A percentile compares a stretch with the other conserved stretches of the same genome.
Conservation (phyloP, 2,888 invertebrate genomes). For the Cataglyphis cursor region DNA sequence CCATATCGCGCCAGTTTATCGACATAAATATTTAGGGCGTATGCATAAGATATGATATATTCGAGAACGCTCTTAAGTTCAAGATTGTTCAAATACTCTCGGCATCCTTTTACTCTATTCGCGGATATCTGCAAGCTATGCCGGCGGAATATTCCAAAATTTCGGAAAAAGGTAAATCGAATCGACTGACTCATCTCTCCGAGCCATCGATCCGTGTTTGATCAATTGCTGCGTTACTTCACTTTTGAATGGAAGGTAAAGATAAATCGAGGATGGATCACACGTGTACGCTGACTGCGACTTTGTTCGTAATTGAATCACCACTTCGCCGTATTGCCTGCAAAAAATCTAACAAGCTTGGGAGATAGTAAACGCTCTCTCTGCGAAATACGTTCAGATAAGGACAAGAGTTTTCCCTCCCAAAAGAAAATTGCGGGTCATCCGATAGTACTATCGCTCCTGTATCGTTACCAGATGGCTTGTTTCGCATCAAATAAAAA, state of each 20-base stretch:
- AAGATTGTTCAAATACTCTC: neutral
- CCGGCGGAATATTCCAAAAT: conserved; percentile 19
- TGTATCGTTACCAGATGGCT: conserved; percentile 36
- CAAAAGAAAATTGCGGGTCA: conserved; percentile 32
- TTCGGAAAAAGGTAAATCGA: neutral
- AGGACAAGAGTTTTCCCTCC: neutral
- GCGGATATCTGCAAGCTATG: neutral
- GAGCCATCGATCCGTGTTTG: conserved; percentile 58
- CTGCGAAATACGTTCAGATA: conserved; percentile 38
- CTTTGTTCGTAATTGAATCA: conserved; percentile 69
- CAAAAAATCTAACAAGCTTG: conserved; percentile 63
- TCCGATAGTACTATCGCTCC: conserved; percentile 7
- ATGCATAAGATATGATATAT: conserved; percentile 9
- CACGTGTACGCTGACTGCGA: conserved; percentile 65
- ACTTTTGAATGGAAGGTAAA: conserved; percentile 24
- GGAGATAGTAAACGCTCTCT: conserved; percentile 63
- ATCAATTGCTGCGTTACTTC: conserved; percentile 57
- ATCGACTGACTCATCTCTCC: conserved; percentile 32
- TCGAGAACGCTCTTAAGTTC: neutral
- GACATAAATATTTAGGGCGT: conserved; percentile 32
- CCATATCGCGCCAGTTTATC: neutral
- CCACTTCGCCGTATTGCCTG: conserved; percentile 32
- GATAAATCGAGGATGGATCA: conserved; percentile 64
- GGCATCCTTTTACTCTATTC: neutral
- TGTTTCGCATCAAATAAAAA: conserved; percentile 7